phyloP scores from a whole-genome alignment of 2,113 vertebrate genomes.

The Electrona antarctica region DNA sequence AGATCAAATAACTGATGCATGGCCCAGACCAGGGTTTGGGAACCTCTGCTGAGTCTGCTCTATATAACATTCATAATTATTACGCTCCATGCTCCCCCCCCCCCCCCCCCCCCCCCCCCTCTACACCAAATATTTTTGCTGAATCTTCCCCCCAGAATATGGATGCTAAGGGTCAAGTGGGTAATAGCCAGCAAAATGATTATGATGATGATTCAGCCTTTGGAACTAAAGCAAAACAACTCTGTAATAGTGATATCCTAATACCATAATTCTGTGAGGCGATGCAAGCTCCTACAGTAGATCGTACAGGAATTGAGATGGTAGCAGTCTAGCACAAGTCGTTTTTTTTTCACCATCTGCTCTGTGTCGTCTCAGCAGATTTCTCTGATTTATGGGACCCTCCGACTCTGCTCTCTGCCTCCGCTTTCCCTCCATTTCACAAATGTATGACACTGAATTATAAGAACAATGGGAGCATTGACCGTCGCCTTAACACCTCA shows the following conservation, averaged over 20 bases:
- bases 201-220: constrained; percentile 16
- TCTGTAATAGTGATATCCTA: constrained; percentile 48
- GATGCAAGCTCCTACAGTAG: constrained; percentile 2
- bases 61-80: no score
- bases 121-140: no score
- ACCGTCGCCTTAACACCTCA: constrained; percentile 46
- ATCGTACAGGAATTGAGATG: constrained; percentile 54
- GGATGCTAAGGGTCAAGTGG: no score
- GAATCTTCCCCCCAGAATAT: no score
- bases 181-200: constrained; percentile 25
- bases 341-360: constrained; percentile 70
- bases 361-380: constrained; percentile 70
- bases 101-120: no score
- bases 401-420: constrained; percentile 37
- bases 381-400: constrained; percentile 74
- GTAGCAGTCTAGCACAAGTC: constrained; percentile 23
- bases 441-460: constrained; percentile 70
- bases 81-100: no score
- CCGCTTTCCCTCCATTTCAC: constrained; percentile 50
- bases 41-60: no score
- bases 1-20: no score
- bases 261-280: constrained; percentile 31
- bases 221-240: constrained; percentile 39
- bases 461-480: constrained; percentile 62
- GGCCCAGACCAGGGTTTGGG: no score